Evolutionary conservation across 2,113 vertebrate species (phyloP).

Genomic region (Bungarus multicinctus): DNA sequence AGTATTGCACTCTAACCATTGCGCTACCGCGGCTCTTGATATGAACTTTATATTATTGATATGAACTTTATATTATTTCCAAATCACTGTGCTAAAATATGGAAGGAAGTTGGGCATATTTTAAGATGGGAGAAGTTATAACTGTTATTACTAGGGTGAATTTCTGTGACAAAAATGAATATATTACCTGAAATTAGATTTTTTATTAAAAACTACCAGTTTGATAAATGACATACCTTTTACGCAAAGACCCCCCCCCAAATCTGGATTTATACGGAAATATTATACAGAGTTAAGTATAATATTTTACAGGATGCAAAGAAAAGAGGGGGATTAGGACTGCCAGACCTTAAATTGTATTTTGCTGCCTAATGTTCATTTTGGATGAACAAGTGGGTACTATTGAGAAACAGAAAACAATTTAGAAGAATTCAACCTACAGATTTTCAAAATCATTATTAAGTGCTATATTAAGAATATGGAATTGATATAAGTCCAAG

Average conservation of each 20-base stretch:
- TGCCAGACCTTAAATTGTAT: not conserved
- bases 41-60: too few species aligned
- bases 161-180: not conserved
- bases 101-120: not conserved
- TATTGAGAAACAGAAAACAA: not conserved
- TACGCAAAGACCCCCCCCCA: rapidly evolving
- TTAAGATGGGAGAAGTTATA: not conserved
- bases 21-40: too few species aligned
- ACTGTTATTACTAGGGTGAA: not conserved
- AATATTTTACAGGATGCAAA: not conserved
- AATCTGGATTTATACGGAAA: not conserved
- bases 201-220: not conserved
- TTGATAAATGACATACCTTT: not conserved
- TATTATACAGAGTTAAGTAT: not conserved
- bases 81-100: not conserved
- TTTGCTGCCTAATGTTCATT: not conserved
- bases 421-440: not conserved
- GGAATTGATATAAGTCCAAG: too few species aligned
- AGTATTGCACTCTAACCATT: too few species aligned
- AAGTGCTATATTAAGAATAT: too few species aligned
- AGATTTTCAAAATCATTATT: too few species aligned
- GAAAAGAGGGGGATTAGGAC: not conserved
- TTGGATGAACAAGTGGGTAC: not conserved
- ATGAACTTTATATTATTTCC: not conserved
- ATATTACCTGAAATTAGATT: not conserved